Evolutionary conservation across 2,113 vertebrate species (phyloP).

Genomic region (Dermatemys mawii): DNA sequence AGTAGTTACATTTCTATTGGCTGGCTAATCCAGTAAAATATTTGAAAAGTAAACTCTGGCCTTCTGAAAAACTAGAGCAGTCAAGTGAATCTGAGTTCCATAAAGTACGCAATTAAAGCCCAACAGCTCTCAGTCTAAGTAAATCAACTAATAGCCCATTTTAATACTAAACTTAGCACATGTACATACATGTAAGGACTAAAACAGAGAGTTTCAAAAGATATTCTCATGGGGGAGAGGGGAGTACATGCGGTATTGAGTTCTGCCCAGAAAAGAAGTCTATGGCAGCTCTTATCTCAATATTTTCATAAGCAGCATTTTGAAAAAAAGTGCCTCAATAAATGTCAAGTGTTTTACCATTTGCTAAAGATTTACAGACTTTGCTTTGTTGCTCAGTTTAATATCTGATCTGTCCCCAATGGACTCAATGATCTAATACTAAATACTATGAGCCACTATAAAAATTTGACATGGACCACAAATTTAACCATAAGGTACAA

Average conservation of each 20-base stretch:
- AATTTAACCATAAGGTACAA: background rate
- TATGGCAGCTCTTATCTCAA: conserved; percentile 56
- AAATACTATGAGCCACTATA: background rate
- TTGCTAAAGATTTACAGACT: conserved; percentile 8
- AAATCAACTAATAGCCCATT: conserved; percentile 48
- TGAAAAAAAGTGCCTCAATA: conserved; percentile 45
- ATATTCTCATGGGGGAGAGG: background rate
- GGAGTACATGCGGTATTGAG: conserved; percentile 33
- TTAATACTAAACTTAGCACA: conserved; percentile 34
- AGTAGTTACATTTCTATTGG: accelerated
- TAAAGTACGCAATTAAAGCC: conserved; percentile 30
- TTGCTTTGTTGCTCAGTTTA: background rate
- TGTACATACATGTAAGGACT: conserved; percentile 68
- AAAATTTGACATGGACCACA: background rate
- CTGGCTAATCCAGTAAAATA: background rate
- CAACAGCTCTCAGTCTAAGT: conserved; percentile 38
- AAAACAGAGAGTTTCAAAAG: conserved; percentile 62
- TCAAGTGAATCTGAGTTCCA: conserved; percentile 21
- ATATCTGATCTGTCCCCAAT: background rate
- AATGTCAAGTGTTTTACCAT: conserved; percentile 58
- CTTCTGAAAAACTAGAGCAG: background rate
- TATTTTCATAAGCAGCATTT: conserved; percentile 59
- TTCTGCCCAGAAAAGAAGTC: conserved; percentile 54
- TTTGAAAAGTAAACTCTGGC: accelerated
- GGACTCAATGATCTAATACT: background rate